Conservation (phyloP, 1,140 invertebrate species). For the Contarinia nasturtii region DNA sequence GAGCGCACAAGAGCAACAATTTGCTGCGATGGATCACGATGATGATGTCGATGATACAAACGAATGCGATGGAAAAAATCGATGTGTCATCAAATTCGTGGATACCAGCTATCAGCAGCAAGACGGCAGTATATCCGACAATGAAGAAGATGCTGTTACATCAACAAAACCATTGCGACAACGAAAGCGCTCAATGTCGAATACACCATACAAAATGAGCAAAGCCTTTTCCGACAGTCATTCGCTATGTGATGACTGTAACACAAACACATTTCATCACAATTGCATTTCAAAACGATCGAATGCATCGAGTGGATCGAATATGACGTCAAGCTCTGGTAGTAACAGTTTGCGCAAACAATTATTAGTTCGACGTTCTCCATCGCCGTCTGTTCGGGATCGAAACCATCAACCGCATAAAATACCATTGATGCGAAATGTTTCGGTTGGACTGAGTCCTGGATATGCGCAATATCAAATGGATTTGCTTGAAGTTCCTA, state of each 20-base stretch:
- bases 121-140: background rate
- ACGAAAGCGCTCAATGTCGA: slow-evolving; percentile 15
- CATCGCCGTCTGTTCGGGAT: slow-evolving; percentile 10
- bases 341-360: background rate
- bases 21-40: slow-evolving; percentile 20
- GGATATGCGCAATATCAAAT: slow-evolving; percentile 66
- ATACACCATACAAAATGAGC: slow-evolving; percentile 19
- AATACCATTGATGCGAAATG: slow-evolving; percentile 5
- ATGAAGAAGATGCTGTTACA: background rate
- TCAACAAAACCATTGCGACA: background rate
- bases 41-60: slow-evolving; percentile 1
- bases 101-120: background rate
- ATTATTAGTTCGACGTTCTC: slow-evolving; percentile 11
- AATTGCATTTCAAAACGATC: background rate
- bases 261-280: background rate
- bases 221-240: slow-evolving; percentile 22
- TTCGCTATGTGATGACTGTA: slow-evolving; percentile 8
- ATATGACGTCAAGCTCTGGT: background rate
- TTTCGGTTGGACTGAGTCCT: slow-evolving; percentile 24
- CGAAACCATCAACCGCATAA: slow-evolving; percentile 4
- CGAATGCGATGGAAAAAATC: background rate
- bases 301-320: background rate
- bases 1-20: slow-evolving; percentile 21
- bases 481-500: slow-evolving; percentile 51
- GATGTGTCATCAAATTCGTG: background rate